Evolutionary conservation across 2,797 vertebrate genomes (phyloP).

Genomic region (Crax fasciolata): DNA sequence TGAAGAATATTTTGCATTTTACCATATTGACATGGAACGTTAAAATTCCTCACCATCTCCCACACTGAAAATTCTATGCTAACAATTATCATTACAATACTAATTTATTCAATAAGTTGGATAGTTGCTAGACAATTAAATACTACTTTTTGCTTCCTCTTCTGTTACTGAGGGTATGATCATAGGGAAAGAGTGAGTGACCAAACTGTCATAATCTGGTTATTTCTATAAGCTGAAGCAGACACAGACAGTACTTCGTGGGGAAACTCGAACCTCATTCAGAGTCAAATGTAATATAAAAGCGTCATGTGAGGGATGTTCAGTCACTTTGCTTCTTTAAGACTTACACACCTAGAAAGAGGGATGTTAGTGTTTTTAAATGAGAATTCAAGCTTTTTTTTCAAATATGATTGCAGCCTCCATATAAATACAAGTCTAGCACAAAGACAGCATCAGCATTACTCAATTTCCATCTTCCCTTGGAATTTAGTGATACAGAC

Average conservation of each 20-base stretch:
- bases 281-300: background rate
- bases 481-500: background rate
- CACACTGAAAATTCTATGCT: fast-evolving
- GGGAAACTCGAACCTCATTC: background rate
- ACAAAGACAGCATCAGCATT: background rate
- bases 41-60: fast-evolving
- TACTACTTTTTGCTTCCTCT: background rate
- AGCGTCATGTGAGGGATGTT: background rate
- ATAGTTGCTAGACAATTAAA: background rate
- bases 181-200: background rate
- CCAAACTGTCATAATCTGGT: background rate
- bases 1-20: background rate
- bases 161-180: background rate
- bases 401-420: background rate
- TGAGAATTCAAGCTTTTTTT: background rate
- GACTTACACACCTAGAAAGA: background rate
- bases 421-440: background rate
- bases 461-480: background rate
- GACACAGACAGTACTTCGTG: background rate
- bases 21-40: background rate
- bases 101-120: background rate
- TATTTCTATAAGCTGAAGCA: background rate
- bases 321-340: background rate
- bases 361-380: background rate
- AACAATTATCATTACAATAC: background rate